These are phyloP conservation scores for Odocoileus hemionus DNA, from an alignment of 2,113 vertebrate species.

Conservation along the genomic window DNA sequence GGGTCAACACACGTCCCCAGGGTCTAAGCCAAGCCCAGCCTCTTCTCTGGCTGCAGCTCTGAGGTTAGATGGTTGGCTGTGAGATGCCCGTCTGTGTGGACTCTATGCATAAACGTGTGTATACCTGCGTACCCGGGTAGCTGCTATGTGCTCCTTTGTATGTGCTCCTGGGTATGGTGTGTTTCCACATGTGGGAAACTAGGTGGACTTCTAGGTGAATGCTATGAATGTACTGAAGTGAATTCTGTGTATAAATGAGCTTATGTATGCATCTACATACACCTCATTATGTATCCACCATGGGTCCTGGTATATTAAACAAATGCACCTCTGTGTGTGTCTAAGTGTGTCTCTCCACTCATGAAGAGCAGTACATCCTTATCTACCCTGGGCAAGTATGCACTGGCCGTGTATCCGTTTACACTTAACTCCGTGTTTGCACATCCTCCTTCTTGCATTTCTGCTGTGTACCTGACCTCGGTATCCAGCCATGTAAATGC, in stretches of 20 bases:
- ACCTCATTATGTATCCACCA: not conserved
- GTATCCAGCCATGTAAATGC: not conserved
- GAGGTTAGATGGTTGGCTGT: not conserved
- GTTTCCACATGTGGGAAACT: not conserved
- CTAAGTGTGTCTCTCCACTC: not conserved
- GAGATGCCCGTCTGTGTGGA: not conserved
- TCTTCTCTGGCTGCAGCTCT: not conserved
- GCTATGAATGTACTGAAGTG: not conserved
- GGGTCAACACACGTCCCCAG: not conserved
- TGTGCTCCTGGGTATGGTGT: too few relatives aligned
- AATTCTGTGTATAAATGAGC: not conserved
- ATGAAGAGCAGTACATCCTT: not conserved
- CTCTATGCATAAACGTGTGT: not conserved
- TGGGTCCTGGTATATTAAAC: not conserved
- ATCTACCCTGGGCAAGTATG: not conserved
- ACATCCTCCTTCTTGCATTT: not conserved
- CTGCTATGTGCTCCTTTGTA: not conserved
- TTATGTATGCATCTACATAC: not conserved
- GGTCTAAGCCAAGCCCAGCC: not conserved
- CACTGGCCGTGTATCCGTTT: not conserved
- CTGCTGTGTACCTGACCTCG: not conserved
- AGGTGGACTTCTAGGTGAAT: not conserved
- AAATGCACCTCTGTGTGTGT: not conserved
- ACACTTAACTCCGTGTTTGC: not conserved
- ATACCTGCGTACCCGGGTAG: not conserved